These are phyloP conservation scores for Trichosurus vulpecula DNA, from an alignment of 2,797 vertebrate genomes.

Conservation along the genomic window DNA sequence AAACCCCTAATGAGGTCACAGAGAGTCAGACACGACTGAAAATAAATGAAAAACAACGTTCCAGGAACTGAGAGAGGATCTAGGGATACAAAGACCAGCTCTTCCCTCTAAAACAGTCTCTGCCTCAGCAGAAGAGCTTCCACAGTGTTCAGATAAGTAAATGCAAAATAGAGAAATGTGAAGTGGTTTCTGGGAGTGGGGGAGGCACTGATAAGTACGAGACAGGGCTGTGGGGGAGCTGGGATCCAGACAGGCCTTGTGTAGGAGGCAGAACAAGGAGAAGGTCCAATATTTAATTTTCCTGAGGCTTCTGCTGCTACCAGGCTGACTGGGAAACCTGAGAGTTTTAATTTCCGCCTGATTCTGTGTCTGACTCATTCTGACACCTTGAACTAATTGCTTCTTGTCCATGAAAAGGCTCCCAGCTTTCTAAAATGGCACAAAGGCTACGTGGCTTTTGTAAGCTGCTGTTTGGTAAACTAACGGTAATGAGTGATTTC, in stretches of 20 bases:
- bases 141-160: background rate
- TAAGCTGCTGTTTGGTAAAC: background rate
- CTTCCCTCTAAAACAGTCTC: background rate
- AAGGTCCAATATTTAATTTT: background rate
- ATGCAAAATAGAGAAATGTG: background rate
- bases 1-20: background rate
- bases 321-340: background rate
- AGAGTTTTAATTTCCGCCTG: constrained; percentile 1
- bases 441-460: constrained; percentile 5
- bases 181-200: background rate
- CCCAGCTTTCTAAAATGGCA: constrained; percentile 20
- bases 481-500: constrained; percentile 23
- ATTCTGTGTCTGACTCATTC: constrained; percentile 41
- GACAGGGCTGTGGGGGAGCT: background rate
- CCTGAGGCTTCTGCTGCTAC: too few species aligned
- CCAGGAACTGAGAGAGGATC: background rate
- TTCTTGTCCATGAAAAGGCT: constrained; percentile 27
- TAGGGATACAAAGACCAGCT: background rate
- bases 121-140: background rate
- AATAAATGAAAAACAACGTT: background rate
- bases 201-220: background rate
- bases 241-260: background rate
- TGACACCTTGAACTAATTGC: constrained; percentile 1
- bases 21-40: background rate
- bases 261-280: background rate